Conservation (phyloP, 2,888 invertebrate species). For the Candidula unifasciata region DNA sequence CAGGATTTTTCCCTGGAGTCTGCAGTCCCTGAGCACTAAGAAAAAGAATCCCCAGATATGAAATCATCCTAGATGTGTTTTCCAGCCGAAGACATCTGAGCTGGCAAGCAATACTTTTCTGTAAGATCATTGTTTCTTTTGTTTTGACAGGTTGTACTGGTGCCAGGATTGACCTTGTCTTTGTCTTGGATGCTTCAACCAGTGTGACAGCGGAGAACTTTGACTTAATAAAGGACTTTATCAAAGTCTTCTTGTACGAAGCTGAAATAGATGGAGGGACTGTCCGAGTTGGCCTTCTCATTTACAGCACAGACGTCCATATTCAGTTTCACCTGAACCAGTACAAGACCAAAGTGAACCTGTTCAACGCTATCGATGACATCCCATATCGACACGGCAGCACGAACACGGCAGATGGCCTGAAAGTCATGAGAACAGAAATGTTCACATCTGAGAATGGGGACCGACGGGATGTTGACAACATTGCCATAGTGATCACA, state of each 20-base stretch:
- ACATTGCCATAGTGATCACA: constrained; percentile 71
- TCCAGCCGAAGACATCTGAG: too few relatives aligned
- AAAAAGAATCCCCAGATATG: too few relatives aligned
- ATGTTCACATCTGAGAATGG: constrained; percentile 69
- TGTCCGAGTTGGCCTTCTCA: constrained; percentile 60
- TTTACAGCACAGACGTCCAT: constrained; percentile 60
- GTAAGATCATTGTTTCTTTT: too few relatives aligned
- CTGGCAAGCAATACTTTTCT: too few relatives aligned
- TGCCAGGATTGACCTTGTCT: constrained; percentile 63
- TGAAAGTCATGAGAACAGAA: constrained; percentile 63
- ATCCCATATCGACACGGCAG: constrained; percentile 69
- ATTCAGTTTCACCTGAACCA: constrained; percentile 65
- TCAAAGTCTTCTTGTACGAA: constrained; percentile 60
- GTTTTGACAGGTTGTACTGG: constrained; percentile 45
- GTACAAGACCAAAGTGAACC: constrained; percentile 58
- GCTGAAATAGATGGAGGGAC: constrained; percentile 57
- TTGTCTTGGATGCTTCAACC: constrained; percentile 68
- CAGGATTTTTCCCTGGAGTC: too few relatives aligned
- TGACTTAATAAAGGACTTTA: constrained; percentile 62
- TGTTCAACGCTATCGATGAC: constrained; percentile 63
- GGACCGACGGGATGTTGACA: constrained; percentile 66
- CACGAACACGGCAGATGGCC: constrained; percentile 73
- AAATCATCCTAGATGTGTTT: too few relatives aligned
- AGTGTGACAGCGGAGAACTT: constrained; percentile 67
- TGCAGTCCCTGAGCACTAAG: too few relatives aligned